phyloP scores from a whole-genome alignment of 2,113 vertebrate species.

The Apeltes quadracus region DNA sequence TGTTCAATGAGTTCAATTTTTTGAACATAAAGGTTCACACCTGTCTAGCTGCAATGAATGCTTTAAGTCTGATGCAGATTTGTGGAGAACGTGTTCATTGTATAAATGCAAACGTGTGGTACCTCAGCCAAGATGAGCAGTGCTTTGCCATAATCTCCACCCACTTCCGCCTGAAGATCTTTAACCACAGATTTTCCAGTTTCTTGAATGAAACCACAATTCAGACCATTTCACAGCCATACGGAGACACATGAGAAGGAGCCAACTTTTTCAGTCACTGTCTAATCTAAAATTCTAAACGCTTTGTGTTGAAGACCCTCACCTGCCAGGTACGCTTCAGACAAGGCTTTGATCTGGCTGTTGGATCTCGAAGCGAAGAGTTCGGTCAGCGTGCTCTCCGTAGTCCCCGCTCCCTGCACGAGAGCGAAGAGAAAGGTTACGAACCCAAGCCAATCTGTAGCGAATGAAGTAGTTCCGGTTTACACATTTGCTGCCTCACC shows the following conservation, averaged over 20 bases:
- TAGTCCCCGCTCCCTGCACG: conserved; percentile 84
- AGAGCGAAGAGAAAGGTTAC: not conserved
- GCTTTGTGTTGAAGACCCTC: not conserved
- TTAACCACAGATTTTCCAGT: conserved; percentile 80
- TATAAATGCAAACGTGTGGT: conserved; percentile 50
- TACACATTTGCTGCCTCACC: conserved; percentile 68
- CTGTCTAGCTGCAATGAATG: not conserved
- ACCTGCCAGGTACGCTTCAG: conserved; percentile 85
- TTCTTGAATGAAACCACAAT: conserved; percentile 63
- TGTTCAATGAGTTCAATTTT: too few species aligned
- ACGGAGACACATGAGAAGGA: too few species aligned
- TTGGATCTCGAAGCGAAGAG: conserved; percentile 86
- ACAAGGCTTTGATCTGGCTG: conserved; percentile 83
- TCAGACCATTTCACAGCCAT: not conserved
- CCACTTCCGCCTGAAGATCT: conserved; percentile 85
- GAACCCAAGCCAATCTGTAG: not conserved
- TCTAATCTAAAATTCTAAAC: not conserved
- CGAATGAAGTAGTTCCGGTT: not conserved
- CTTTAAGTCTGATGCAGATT: conserved; percentile 1
- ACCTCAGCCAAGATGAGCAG: conserved; percentile 87
- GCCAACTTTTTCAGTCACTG: not conserved
- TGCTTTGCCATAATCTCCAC: conserved; percentile 85
- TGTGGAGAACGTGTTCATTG: not conserved
- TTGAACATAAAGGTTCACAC: not conserved
- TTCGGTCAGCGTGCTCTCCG: conserved; percentile 84